Conservation (phyloP, 1,140 invertebrate species). For the Dinothrombium tinctorium region DNA sequence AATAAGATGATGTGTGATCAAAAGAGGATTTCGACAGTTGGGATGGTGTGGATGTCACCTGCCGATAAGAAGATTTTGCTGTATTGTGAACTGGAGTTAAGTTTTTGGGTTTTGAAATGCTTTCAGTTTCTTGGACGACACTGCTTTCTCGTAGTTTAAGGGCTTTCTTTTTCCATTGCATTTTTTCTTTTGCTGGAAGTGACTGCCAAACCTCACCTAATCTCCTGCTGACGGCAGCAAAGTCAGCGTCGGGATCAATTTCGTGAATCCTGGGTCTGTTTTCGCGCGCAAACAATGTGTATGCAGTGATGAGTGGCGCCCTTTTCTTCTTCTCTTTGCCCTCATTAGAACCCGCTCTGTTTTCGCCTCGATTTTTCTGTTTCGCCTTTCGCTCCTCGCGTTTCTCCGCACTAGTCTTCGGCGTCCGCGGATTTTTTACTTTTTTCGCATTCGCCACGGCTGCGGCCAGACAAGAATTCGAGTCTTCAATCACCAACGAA, state of each 20-base stretch:
- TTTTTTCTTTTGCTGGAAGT: conserved; percentile 18
- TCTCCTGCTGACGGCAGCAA: conserved; percentile 21
- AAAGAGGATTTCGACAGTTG: background rate
- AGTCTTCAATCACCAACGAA: background rate
- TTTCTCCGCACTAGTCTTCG: conserved; percentile 7
- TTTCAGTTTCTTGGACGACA: background rate
- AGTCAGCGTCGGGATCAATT: conserved; percentile 34
- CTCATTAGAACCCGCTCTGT: conserved; percentile 9
- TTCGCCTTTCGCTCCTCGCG: conserved; percentile 31
- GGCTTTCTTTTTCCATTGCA: conserved; percentile 44
- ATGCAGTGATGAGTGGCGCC: conserved; percentile 40
- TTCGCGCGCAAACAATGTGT: conserved; percentile 68
- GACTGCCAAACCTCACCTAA: conserved; percentile 24
- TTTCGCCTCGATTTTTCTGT: background rate
- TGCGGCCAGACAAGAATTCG: background rate
- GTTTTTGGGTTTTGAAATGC: background rate
- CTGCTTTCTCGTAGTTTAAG: too few species aligned
- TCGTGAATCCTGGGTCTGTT: conserved; percentile 41
- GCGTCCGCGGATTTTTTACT: conserved; percentile 6
- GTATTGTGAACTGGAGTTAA: too few species aligned
- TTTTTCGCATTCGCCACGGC: background rate
- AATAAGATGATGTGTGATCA: background rate
- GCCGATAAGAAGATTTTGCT: too few species aligned
- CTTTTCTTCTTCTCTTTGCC: conserved; percentile 4
- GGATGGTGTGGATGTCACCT: too few species aligned